Conservation (phyloP, 2,113 vertebrate species). For the Dasyprocta punctata region DNA sequence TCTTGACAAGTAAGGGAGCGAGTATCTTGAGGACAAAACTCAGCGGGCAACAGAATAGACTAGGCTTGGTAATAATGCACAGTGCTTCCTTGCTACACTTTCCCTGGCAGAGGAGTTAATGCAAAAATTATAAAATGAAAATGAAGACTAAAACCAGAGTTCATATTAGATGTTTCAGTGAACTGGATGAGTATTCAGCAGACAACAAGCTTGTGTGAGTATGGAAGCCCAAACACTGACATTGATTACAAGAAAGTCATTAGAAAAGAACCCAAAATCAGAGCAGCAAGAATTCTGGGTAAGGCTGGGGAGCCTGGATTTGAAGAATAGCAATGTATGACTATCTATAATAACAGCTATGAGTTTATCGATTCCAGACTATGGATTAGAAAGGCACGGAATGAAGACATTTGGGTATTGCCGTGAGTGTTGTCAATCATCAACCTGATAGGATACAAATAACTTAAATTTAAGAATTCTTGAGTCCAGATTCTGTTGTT, state of each 20-base stretch:
- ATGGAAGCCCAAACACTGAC: neutral
- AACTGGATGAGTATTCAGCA: neutral
- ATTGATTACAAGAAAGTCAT: neutral
- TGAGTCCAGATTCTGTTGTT: neutral
- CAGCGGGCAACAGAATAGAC: neutral
- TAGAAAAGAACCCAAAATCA: neutral
- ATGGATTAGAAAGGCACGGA: neutral
- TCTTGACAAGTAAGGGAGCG: neutral
- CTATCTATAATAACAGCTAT: neutral
- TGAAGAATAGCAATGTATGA: neutral
- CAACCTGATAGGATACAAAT: neutral
- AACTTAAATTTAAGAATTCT: neutral
- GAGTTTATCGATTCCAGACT: neutral
- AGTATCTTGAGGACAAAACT: neutral
- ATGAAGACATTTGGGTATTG: neutral
- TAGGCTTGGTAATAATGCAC: neutral
- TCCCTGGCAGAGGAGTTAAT: neutral
- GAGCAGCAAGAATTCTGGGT: rapidly evolving
- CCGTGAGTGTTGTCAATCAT: neutral
- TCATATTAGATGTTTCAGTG: neutral
- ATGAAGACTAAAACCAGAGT: neutral
- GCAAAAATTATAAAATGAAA: neutral
- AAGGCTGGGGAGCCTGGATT: neutral
- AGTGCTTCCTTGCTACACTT: neutral
- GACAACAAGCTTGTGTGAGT: neutral